Conservation (phyloP, 2,113 vertebrate genomes). For the Melanostigma gelatinosum region DNA sequence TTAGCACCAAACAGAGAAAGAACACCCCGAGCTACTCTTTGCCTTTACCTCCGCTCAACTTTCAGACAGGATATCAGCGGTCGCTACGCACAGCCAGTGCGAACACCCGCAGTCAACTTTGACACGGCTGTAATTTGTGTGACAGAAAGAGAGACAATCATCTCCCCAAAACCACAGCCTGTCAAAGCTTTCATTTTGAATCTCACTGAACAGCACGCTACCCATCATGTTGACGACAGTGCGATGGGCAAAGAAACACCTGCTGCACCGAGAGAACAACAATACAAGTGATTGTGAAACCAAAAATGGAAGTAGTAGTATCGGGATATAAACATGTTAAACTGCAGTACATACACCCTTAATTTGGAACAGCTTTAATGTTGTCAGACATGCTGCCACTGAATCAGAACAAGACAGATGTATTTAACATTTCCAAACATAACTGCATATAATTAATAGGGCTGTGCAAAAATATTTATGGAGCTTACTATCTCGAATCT, state of each 20-base stretch:
- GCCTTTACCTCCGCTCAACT: conserved; percentile 36
- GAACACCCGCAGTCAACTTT: conserved; percentile 50
- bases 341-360: background rate
- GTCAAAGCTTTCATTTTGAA: conserved; percentile 32
- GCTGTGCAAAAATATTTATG: no score
- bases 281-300: background rate
- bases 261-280: conserved; percentile 4
- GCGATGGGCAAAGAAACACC: background rate
- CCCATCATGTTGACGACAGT: background rate
- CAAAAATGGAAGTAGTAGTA: conserved; percentile 9
- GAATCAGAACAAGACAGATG: background rate
- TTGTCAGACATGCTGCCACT: background rate
- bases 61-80: conserved; percentile 61
- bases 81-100: conserved; percentile 47
- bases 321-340: background rate
- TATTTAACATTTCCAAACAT: background rate
- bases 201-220: conserved; percentile 5
- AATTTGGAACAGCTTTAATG: background rate
- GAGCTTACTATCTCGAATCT: no score
- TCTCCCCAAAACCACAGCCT: conserved; percentile 41
- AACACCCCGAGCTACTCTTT: conserved; percentile 15
- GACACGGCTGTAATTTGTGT: conserved; percentile 37
- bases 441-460: background rate
- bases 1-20: conserved; percentile 7
- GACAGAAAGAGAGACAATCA: conserved; percentile 38